Percentiles rank a stretch among this genome's conserved stretches.
Evolutionary conservation across 2,888 invertebrate species (phyloP).

Genomic region (Erynnis tages): DNA sequence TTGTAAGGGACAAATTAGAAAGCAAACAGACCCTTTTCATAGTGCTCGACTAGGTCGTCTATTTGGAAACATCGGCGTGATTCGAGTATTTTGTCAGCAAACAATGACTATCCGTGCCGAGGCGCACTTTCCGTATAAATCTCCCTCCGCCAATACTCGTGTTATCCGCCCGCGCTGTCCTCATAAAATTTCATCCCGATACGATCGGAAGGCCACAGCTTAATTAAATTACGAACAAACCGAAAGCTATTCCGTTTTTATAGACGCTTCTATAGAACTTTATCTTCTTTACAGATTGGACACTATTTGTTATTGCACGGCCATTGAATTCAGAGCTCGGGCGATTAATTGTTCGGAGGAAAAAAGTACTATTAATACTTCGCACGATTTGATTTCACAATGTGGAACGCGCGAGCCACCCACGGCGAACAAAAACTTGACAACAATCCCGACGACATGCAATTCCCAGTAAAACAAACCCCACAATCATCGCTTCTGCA

Average conservation of each 20-base stretch:
- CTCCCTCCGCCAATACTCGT: conserved; percentile 25
- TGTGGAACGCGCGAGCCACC: conserved; percentile 33
- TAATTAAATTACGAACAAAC: conserved; percentile 39
- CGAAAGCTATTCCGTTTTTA: conserved; percentile 20
- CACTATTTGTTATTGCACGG: conserved; percentile 22
- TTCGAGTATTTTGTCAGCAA: conserved; percentile 23
- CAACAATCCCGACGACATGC: conserved; percentile 43
- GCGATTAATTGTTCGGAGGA: conserved; percentile 29
- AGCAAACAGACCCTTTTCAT: conserved; percentile 51
- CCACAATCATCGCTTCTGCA: conserved; percentile 20
- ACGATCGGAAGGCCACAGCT: conserved; percentile 37
- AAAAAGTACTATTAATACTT: conserved; percentile 36
- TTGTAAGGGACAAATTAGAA: conserved; percentile 53
- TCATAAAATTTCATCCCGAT: conserved; percentile 38
- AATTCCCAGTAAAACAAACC: conserved; percentile 40
- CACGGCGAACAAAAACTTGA: conserved; percentile 48
- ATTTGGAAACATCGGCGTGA: conserved; percentile 34
- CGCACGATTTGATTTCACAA: conserved; percentile 42
- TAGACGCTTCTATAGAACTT: conserved; percentile 17
- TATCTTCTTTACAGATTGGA: conserved; percentile 24
- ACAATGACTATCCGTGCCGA: conserved; percentile 33
- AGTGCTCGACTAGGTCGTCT: conserved; percentile 27
- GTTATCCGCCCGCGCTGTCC: conserved; percentile 35
- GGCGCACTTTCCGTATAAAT: conserved; percentile 25
- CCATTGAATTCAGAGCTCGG: conserved; percentile 15